Evolutionary conservation across 2,888 invertebrate genomes (phyloP).

Genomic region (Volucella inanis): DNA sequence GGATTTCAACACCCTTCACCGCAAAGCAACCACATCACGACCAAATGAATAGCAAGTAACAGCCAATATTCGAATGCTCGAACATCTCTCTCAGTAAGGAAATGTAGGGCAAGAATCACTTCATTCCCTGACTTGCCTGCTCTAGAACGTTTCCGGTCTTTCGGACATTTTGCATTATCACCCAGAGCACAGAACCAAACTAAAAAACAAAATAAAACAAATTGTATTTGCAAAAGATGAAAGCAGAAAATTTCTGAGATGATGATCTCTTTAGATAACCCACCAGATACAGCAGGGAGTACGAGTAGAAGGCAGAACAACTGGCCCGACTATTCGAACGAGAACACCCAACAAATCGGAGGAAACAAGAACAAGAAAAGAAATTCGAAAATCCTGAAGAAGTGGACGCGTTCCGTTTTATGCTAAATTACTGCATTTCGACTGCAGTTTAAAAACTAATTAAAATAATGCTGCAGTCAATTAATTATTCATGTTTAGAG

Average conservation of each 20-base stretch:
- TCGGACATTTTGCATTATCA: constrained; percentile 64
- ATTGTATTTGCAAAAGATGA: constrained; percentile 15
- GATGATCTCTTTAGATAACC: constrained; percentile 64
- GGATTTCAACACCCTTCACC: constrained; percentile 64
- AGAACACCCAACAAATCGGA: no score
- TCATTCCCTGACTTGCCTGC: constrained; percentile 51
- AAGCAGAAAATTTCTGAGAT: constrained; percentile 29
- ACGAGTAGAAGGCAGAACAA: background rate
- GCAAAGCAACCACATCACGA: constrained; percentile 50
- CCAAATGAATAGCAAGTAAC: background rate
- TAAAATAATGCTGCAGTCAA: constrained; percentile 84
- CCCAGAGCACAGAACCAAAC: constrained; percentile 35
- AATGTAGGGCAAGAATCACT: constrained; percentile 70
- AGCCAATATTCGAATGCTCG: no score
- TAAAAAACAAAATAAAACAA: constrained; percentile 33
- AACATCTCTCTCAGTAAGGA: constrained; percentile 48
- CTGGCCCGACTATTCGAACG: background rate
- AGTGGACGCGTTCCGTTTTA: constrained; percentile 63
- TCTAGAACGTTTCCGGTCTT: constrained; percentile 61
- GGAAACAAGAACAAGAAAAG: constrained; percentile 22
- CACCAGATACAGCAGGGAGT: constrained; percentile 18
- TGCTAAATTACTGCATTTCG: constrained; percentile 75
- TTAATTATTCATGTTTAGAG: constrained; percentile 82
- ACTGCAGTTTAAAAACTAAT: constrained; percentile 83
- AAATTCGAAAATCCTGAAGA: constrained; percentile 17